phyloP scores from a whole-genome alignment of 1,140 invertebrate species.

The Psix sp. region DNA sequence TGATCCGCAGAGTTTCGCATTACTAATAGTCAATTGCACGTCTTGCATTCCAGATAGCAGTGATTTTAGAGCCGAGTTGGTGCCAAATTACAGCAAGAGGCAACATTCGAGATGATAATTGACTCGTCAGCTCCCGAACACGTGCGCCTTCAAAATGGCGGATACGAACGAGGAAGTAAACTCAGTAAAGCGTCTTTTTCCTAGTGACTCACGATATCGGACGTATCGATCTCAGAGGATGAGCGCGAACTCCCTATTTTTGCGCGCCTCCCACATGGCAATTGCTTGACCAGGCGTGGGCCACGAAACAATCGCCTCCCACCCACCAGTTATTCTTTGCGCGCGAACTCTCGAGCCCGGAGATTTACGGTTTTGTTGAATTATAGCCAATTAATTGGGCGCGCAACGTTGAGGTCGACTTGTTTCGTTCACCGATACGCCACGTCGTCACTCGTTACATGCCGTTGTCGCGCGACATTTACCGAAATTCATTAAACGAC shows the following conservation, averaged over 20 bases:
- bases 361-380: constrained; percentile 73
- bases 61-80: constrained; percentile 22
- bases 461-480: constrained; percentile 18
- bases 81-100: constrained; percentile 38
- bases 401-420: constrained; percentile 1
- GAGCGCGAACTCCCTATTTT: constrained; percentile 50
- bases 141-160: constrained; percentile 47
- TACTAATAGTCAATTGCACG: not conserved
- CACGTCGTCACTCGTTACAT: constrained; percentile 1
- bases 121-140: constrained; percentile 54
- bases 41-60: constrained; percentile 16
- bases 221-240: constrained; percentile 48
- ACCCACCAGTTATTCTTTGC: constrained; percentile 68
- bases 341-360: constrained; percentile 58
- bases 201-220: constrained; percentile 59
- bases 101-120: constrained; percentile 47
- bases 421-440: constrained; percentile 4
- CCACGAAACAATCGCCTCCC: constrained; percentile 73
- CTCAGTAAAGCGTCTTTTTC: constrained; percentile 33
- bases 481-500: constrained; percentile 40
- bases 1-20: constrained; percentile 1
- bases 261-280: constrained; percentile 64
- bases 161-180: constrained; percentile 19
- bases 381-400: constrained; percentile 75
- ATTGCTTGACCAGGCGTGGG: constrained; percentile 64